Percentiles rank a stretch among this genome's conserved stretches.
Conservation (phyloP, 2,113 vertebrate species). For the Fregetta grallaria region DNA sequence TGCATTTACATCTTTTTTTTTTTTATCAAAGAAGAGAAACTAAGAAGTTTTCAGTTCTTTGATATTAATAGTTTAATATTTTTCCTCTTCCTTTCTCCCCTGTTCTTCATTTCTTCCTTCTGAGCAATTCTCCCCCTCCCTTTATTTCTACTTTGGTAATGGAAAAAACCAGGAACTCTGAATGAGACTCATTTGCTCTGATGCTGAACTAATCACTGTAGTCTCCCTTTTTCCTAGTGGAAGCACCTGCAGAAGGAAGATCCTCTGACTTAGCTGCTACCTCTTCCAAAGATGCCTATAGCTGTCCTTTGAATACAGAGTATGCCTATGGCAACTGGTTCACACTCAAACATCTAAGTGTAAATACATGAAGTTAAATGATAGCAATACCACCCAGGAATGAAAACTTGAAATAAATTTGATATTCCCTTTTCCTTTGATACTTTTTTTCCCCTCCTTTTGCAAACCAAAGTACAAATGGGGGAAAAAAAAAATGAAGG, state of each 20-base stretch:
- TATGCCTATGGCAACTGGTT: constrained; percentile 21
- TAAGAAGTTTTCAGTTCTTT: neutral
- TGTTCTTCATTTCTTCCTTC: neutral
- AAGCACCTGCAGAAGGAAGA: constrained; percentile 12
- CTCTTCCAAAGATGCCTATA: neutral
- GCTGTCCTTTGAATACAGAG: constrained; percentile 18
- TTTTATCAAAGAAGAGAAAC: neutral
- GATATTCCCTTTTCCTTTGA: neutral
- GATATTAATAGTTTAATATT: neutral
- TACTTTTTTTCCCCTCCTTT: neutral
- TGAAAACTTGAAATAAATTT: constrained; percentile 1
- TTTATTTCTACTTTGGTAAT: neutral
- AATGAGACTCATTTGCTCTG: neutral
- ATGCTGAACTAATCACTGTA: neutral
- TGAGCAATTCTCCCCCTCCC: neutral
- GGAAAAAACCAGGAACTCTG: neutral
- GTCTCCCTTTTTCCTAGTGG: neutral
- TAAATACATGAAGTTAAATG: neutral
- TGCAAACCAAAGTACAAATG: neutral
- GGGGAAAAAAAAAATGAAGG: neutral
- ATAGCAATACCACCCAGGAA: constrained; percentile 29
- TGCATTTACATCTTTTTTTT: fast-evolving
- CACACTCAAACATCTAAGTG: neutral
- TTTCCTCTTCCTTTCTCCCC: neutral
- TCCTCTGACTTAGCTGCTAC: neutral